Percentiles rank a stretch among this genome's conserved stretches.
Conservation (phyloP, 1,140 invertebrate genomes). For the Anagrus nilaparvatae region DNA sequence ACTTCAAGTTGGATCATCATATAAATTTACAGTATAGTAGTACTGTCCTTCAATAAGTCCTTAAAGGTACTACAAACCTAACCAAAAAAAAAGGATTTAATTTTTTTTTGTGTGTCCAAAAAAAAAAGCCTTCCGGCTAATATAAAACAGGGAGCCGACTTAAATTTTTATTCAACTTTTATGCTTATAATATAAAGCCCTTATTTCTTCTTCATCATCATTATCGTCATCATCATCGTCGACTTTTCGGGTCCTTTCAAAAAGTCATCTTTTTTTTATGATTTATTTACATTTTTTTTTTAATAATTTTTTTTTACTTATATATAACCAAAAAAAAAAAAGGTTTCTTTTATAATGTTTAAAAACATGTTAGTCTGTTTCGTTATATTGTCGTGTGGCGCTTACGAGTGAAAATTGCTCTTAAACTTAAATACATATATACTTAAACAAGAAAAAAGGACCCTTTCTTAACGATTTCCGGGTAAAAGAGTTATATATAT, state of each 20-base stretch:
- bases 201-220: constrained; percentile 20
- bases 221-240: constrained; percentile 17
- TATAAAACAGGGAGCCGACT: constrained; percentile 41
- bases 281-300: constrained; percentile 15
- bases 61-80: no score
- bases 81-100: no score
- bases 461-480: constrained; percentile 30
- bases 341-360: no score
- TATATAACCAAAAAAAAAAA: no score
- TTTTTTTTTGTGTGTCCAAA: not conserved
- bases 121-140: constrained; percentile 27
- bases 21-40: no score
- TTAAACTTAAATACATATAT: no score
- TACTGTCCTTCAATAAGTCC: no score
- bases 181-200: constrained; percentile 13
- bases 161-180: constrained; percentile 41
- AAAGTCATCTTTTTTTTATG: constrained; percentile 18
- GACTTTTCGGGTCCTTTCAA: constrained; percentile 17
- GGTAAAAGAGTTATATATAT: no score
- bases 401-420: constrained; percentile 18
- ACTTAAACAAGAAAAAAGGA: constrained; percentile 1
- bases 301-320: not conserved
- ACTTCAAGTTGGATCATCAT: no score
- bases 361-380: no score
- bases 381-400: constrained; percentile 11